Evolutionary conservation across 2,888 invertebrate genomes (phyloP).

Genomic region (Calephelis perditalis): DNA sequence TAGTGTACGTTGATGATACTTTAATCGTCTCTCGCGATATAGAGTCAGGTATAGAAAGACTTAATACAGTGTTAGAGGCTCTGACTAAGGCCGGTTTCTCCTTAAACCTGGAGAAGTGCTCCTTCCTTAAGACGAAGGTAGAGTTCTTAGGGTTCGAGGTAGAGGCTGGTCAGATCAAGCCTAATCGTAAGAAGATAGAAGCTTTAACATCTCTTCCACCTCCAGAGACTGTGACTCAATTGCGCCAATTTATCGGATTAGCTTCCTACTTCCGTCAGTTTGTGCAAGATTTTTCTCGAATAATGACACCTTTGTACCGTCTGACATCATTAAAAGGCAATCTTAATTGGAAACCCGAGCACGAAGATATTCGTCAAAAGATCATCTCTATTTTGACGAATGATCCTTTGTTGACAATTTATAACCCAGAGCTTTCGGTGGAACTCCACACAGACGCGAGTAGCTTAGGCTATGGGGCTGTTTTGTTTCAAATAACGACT

Average conservation of each 20-base stretch:
- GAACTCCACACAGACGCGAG: slow-evolving; percentile 31
- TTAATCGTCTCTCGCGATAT: slow-evolving; percentile 21
- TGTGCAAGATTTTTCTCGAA: not conserved
- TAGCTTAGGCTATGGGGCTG: slow-evolving; percentile 26
- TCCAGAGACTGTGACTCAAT: slow-evolving; percentile 30
- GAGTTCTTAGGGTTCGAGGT: slow-evolving; percentile 33
- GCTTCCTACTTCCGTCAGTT: not conserved
- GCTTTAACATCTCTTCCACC: slow-evolving; percentile 30
- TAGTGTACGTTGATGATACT: slow-evolving; percentile 37
- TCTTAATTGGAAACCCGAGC: slow-evolving; percentile 13
- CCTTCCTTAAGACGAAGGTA: slow-evolving; percentile 29
- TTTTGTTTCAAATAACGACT: slow-evolving; percentile 15
- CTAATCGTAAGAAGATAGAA: slow-evolving; percentile 31
- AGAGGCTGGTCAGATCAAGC: slow-evolving; percentile 28
- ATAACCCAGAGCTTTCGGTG: slow-evolving; percentile 17
- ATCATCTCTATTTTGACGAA: slow-evolving; percentile 24
- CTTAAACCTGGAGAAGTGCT: slow-evolving; percentile 31
- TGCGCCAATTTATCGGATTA: slow-evolving; percentile 15
- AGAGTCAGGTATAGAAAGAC: slow-evolving; percentile 18
- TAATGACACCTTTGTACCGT: slow-evolving; percentile 14
- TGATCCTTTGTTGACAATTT: slow-evolving; percentile 25
- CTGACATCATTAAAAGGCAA: slow-evolving; percentile 12
- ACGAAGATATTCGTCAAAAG: slow-evolving; percentile 15
- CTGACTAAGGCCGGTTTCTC: slow-evolving; percentile 33
- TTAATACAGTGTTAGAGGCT: slow-evolving; percentile 25